phyloP scores from a whole-genome alignment of 2,888 invertebrate species.

The Drosophila barbarae region DNA sequence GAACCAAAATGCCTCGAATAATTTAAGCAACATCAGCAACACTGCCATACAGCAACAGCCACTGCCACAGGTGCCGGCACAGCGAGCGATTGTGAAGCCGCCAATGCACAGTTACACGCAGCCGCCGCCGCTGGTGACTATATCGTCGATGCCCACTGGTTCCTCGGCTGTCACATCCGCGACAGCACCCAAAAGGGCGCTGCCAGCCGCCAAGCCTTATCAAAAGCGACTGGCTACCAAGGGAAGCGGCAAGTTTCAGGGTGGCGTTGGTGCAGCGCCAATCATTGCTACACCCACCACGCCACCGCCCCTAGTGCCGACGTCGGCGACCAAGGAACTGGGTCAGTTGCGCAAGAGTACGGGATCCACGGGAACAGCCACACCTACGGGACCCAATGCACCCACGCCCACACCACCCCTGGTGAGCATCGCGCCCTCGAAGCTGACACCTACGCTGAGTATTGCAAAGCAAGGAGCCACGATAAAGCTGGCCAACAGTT shows the following conservation, averaged over 20 bases:
- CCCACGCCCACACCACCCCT: conserved; percentile 71
- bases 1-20: conserved; percentile 60
- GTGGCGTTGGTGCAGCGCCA: conserved; percentile 26
- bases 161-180: conserved; percentile 28
- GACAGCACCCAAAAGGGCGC: conserved; percentile 48
- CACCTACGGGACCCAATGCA: conserved; percentile 20
- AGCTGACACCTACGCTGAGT: conserved; percentile 55
- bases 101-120: conserved; percentile 39
- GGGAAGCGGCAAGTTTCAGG: conserved; percentile 29
- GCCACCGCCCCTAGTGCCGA: conserved; percentile 75
- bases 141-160: conserved; percentile 45
- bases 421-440: conserved; percentile 72
- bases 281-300: conserved; percentile 76
- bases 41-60: conserved; percentile 46
- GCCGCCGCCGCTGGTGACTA: conserved; percentile 61
- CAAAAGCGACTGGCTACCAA: conserved; percentile 63
- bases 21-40: conserved; percentile 51
- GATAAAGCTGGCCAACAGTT: conserved; percentile 26
- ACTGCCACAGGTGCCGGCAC: conserved; percentile 29
- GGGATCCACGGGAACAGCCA: conserved; percentile 28
- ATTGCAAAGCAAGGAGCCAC: conserved; percentile 46
- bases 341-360: conserved; percentile 51
- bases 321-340: conserved; percentile 61
- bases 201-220: conserved; percentile 68
- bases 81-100: conserved; percentile 49